Evolutionary conservation across 2,888 invertebrate species (phyloP).

Genomic region (Trichogramma evanescens): DNA sequence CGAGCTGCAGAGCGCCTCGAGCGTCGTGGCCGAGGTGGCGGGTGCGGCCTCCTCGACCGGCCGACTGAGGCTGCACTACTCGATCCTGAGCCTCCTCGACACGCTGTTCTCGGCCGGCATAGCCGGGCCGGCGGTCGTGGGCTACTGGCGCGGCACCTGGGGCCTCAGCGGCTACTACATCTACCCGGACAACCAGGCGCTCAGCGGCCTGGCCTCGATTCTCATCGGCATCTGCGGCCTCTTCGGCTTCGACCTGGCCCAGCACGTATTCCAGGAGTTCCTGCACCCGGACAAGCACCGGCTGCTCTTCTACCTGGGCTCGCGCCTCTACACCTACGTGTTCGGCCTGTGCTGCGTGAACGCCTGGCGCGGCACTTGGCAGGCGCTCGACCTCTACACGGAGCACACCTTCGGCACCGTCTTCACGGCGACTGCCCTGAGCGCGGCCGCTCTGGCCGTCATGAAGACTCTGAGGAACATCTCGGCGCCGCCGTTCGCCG

Average conservation of each 20-base stretch:
- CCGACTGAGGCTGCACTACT: conserved; percentile 40
- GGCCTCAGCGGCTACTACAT: conserved; percentile 68
- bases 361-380: conserved; percentile 83
- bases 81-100: conserved; percentile 64
- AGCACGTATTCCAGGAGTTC: conserved; percentile 52
- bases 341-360: conserved; percentile 79
- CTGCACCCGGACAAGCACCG: conserved; percentile 64
- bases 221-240: conserved; percentile 65
- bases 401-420: conserved; percentile 54
- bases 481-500: conserved; percentile 73
- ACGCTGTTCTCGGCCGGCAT: conserved; percentile 64
- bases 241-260: conserved; percentile 62
- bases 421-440: conserved; percentile 59
- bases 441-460: conserved; percentile 61
- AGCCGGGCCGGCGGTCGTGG: conserved; percentile 74
- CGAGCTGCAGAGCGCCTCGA: conserved; percentile 61
- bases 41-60: conserved; percentile 27
- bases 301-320: conserved; percentile 62
- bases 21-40: conserved; percentile 46
- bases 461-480: conserved; percentile 71
- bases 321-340: conserved; percentile 66
- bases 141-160: conserved; percentile 85
- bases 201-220: conserved; percentile 64
- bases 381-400: conserved; percentile 65
- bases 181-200: conserved; percentile 54